Evolutionary conservation across 2,797 vertebrate genomes (phyloP).

Genomic region (Amniataba percoides): DNA sequence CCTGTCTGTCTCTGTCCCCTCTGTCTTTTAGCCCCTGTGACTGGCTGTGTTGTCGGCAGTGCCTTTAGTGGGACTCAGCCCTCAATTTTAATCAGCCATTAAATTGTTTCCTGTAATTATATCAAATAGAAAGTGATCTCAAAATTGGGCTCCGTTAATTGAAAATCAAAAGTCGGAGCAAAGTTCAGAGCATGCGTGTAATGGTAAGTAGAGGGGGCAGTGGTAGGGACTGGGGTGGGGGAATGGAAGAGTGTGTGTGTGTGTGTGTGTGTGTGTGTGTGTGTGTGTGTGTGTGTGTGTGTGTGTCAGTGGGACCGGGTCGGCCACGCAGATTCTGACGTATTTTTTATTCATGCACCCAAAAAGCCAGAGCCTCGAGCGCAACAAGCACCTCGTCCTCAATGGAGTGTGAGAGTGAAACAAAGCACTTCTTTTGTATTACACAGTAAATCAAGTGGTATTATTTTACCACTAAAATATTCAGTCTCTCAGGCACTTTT

Average conservation of each 20-base stretch:
- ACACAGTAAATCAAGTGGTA: conserved; percentile 99
- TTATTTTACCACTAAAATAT: conserved; percentile 98
- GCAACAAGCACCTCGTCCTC: conserved; percentile 83
- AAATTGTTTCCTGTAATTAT: conserved; percentile 98
- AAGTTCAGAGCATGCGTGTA: conserved; percentile 90
- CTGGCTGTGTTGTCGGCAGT: conserved; percentile 83
- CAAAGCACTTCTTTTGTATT: conserved; percentile 88
- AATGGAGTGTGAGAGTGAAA: conserved; percentile 84
- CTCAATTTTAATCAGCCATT: conserved; percentile 96
- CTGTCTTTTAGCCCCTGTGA: conserved; percentile 46
- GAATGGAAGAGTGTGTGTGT: neutral
- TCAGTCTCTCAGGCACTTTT: conserved; percentile 96
- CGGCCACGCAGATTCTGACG: conserved; percentile 66
- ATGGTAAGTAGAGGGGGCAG: conserved; percentile 46
- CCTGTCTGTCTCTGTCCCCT: neutral
- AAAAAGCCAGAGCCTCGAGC: conserved; percentile 78
- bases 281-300: neutral
- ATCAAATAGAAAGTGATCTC: conserved; percentile 94
- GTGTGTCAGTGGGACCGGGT: conserved; percentile 5
- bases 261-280: neutral
- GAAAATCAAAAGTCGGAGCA: conserved; percentile 95
- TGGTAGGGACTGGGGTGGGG: neutral
- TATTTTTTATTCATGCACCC: conserved; percentile 87
- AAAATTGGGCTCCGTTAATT: conserved; percentile 94
- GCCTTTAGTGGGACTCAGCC: conserved; percentile 89